Base-by-base conservation (phyloP, 2,113 vertebrate genomes). In the Numenius arquata region DNA sequence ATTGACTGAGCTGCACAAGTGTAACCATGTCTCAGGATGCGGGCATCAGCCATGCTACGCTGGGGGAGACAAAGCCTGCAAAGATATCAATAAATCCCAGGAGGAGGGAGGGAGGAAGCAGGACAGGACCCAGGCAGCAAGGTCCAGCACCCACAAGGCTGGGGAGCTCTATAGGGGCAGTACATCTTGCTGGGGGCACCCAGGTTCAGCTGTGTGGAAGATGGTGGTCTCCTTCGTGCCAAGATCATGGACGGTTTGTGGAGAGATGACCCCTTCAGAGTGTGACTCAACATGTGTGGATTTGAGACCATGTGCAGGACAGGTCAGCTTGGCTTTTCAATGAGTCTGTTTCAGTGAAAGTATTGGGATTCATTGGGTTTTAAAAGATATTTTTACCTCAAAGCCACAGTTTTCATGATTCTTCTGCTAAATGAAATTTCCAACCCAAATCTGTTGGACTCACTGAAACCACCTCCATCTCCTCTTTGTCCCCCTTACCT, bases 1-100 rank as follows among this genome's bases (percentile, higher is more conserved):
- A 97, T 96, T 97, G 95, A 96, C 88, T 89, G 89, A 97, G 85
- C 85, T 74, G 91, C 85, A 84, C 79, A 65, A 91, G 88, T 11
- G n/a, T 59, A 55, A 65, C 91, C 91, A 75, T 23, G 38, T 66
- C 63, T 7, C 80, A 72, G 94, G 96, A 96, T 89, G 86, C 85
- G 92, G 91, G 74, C 91, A 92, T 89, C 88, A 80, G 76, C 75
- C 8, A 4, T 45, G 85, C 80, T 89, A 67, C 11, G 5, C n/a
- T 8, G 62, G n/a, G 75, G 78, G 85, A 86, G 89, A 78, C 50
- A 58, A 58, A 85, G 53, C 5, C 1, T 53, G 82, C 1, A 7
- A 58, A 76, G 88, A 43, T 80, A 94, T 89, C 55, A 52, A 94
- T 83, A 84, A 94, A 96, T 56, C 59, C 62, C 72, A 83, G 53